Base-by-base conservation (phyloP, 2,797 vertebrate species). In the Philypnodon macrostomus region DNA sequence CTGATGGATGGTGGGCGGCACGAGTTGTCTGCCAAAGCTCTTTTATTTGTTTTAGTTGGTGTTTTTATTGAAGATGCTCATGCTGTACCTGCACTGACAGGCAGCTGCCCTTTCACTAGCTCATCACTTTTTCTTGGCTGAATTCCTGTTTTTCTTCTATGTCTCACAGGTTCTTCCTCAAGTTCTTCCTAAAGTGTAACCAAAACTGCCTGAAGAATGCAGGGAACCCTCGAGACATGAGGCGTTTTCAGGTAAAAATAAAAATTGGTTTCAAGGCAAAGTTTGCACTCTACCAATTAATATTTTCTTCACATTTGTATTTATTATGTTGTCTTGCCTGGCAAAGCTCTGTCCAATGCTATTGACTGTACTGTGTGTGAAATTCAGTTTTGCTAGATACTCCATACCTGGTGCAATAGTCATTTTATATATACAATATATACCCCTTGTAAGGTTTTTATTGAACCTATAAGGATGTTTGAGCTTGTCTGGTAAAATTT, bases 181-280 rank as follows among this genome's bases (percentile, higher is more conserved):
- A 97, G 87, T 97, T 96, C 87, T 97, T 97, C 87, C 90, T 97
- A 83, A 97, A 97, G 88, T 97, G 95, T 84, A 97, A 97, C 91
- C 95, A 97, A 87, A 97, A 97, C 89, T 97, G 95, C 89, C 88
- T 97, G 90, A 97, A 97, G 91, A 97, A 96, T 85, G 95, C 95
- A 56, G 95, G 95, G 87, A 97, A 97, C 83, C 95, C 95, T 72
- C 90, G 95, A 79, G 95, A 97, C 82, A 97, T 97, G 95, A 92
- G 95, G 70, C 92, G 95, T 86, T 97, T 97, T 90, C 95, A 97
- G 93, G 95, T 97, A 74, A 85, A 86, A 41, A 5, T 3, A 19
- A 19, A 6, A 2, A 32, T 11, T 27, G 34, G 40, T 30, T 10
- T 37, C 7, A 21, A 23, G 3, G n/a, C n/a, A n/a, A n/a, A n/a